phyloP scores from a whole-genome alignment of 2,797 vertebrate genomes.

The Moxostoma hubbsi region DNA sequence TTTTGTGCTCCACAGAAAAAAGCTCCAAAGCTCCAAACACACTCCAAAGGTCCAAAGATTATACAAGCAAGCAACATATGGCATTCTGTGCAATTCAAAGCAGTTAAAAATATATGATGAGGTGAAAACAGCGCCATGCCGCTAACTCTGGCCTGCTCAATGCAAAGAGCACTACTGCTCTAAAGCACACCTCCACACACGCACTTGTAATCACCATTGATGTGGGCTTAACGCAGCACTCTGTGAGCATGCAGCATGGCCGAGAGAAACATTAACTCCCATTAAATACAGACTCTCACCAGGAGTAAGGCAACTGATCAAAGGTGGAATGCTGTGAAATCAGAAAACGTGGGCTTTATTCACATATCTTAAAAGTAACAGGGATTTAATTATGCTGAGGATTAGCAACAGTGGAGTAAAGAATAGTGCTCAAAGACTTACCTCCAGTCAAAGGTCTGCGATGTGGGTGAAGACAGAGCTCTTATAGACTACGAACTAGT shows the following conservation, averaged over 20 bases:
- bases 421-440: slow-evolving; percentile 41
- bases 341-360: slow-evolving; percentile 54
- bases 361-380: slow-evolving; percentile 58
- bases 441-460: slow-evolving; percentile 38
- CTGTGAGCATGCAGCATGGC: slow-evolving; percentile 55
- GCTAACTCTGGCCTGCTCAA: slow-evolving; percentile 40
- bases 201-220: slow-evolving; percentile 61
- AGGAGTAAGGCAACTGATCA: slow-evolving; percentile 58
- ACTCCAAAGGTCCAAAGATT: slow-evolving; percentile 53
- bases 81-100: slow-evolving; percentile 43
- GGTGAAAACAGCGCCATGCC: slow-evolving; percentile 25
- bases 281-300: slow-evolving; percentile 56
- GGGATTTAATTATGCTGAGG: slow-evolving; percentile 59
- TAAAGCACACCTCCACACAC: slow-evolving; percentile 55
- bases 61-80: slow-evolving; percentile 38
- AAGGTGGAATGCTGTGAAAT: slow-evolving; percentile 58
- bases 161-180: slow-evolving; percentile 43
- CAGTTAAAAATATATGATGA: slow-evolving; percentile 44
- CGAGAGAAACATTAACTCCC: slow-evolving; percentile 60
- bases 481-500: slow-evolving; percentile 16
- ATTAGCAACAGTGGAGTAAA: slow-evolving; percentile 50
- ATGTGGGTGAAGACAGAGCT: slow-evolving; percentile 38
- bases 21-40: background rate
- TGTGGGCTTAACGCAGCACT: slow-evolving; percentile 61
- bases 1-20: too few species aligned